Conservation (phyloP, 2,797 vertebrate species). For the Scolopax rusticola region DNA sequence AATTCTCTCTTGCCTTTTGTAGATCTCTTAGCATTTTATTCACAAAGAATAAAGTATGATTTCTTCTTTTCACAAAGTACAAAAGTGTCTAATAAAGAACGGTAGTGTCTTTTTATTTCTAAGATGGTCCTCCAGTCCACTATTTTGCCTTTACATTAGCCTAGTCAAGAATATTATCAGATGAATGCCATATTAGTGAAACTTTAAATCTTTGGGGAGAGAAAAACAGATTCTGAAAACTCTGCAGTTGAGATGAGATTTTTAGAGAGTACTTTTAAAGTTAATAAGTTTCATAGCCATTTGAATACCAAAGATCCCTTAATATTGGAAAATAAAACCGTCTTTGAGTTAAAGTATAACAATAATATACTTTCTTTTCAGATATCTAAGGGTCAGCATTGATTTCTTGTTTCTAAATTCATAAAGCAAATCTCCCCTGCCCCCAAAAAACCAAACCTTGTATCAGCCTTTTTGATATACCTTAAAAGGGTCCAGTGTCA, state of each 20-base stretch:
- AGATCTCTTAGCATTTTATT: background rate
- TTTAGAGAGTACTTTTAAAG: background rate
- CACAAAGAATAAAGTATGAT: background rate
- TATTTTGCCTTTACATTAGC: background rate
- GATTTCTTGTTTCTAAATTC: background rate
- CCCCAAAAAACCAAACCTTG: accelerated
- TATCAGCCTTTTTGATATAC: background rate
- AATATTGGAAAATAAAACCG: accelerated
- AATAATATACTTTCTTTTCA: background rate
- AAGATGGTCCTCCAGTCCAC: background rate
- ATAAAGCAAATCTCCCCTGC: background rate
- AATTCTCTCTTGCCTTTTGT: background rate
- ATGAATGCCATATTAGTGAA: background rate
- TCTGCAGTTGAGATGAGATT: background rate
- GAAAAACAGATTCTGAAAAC: background rate
- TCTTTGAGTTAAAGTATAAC: background rate
- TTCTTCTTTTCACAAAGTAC: background rate
- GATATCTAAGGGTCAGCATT: background rate
- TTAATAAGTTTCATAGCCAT: background rate
- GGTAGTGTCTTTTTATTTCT: background rate
- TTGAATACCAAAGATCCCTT: background rate
- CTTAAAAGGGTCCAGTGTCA: background rate
- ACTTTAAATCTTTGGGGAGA: background rate
- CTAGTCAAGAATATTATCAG: background rate
- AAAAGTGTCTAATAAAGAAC: background rate